phyloP scores from a whole-genome alignment of 2,888 invertebrate species.

The Synergus gifuensis region DNA sequence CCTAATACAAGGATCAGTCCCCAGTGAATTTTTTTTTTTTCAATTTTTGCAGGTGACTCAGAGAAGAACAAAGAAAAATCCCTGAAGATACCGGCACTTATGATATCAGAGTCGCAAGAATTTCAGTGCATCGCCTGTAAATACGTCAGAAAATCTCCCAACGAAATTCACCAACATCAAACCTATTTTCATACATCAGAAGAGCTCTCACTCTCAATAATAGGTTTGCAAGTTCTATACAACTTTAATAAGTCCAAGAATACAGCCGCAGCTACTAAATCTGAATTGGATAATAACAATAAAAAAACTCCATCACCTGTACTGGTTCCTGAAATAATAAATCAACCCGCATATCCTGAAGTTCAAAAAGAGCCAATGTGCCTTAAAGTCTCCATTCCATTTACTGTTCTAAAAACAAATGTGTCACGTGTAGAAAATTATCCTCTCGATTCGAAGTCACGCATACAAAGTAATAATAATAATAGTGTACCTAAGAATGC shows the following conservation, averaged over 20 bases:
- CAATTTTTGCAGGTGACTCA: neutral
- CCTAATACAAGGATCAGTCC: neutral
- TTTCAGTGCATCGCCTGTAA: conserved; percentile 68
- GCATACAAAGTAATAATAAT: neutral
- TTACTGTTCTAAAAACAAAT: neutral
- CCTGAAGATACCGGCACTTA: neutral
- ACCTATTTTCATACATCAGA: conserved; percentile 62
- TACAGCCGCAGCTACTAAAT: neutral
- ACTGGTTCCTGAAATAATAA: neutral
- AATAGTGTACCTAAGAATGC: too few relatives aligned
- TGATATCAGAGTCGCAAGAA: neutral
- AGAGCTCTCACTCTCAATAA: conserved; percentile 66
- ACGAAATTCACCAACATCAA: conserved; percentile 67
- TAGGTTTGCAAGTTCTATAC: conserved; percentile 61
- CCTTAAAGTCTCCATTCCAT: neutral
- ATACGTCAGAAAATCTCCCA: conserved; percentile 55
- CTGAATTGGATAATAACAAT: neutral
- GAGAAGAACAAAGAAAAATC: neutral
- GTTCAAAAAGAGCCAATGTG: conserved; percentile 24
- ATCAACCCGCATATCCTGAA: neutral
- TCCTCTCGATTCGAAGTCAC: neutral
- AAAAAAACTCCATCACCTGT: neutral
- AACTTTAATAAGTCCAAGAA: conserved; percentile 46
- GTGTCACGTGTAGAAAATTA: neutral
- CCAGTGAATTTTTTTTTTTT: neutral